Conservation (phyloP, 1,140 invertebrate species). For the Nebria ingens region DNA sequence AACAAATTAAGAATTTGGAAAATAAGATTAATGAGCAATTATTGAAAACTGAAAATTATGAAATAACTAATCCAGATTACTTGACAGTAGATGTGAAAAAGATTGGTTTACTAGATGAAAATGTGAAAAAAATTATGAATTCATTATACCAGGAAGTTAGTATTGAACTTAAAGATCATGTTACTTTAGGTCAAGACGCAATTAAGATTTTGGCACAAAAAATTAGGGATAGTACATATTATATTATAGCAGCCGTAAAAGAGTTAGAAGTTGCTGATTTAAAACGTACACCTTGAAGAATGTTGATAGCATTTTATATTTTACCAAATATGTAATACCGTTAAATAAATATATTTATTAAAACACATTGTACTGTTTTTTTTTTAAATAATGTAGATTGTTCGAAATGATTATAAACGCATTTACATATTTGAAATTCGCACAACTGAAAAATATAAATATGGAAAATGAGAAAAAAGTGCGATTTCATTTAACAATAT, state of each 20-base stretch:
- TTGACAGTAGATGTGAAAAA: no score
- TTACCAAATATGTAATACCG: background rate
- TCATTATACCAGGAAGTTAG: background rate
- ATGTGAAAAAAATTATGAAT: background rate
- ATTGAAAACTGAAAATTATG: background rate
- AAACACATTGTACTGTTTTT: background rate
- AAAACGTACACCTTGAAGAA: background rate
- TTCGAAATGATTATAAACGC: background rate
- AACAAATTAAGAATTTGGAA: background rate
- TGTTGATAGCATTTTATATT: background rate
- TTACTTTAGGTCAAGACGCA: background rate
- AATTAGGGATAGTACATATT: background rate
- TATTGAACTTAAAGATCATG: background rate
- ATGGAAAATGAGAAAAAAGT: background rate
- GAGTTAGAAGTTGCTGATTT: background rate
- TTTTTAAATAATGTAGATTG: background rate
- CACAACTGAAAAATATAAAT: background rate
- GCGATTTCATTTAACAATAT: conserved; percentile 6
- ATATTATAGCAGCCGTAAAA: background rate
- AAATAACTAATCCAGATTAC: no score
- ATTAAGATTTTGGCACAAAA: background rate
- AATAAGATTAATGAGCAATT: background rate
- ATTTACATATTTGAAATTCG: no score
- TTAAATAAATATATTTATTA: background rate
- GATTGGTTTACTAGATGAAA: no score